Evolutionary conservation across 2,888 invertebrate genomes (phyloP).

Genomic region (Oasisia sp.): DNA sequence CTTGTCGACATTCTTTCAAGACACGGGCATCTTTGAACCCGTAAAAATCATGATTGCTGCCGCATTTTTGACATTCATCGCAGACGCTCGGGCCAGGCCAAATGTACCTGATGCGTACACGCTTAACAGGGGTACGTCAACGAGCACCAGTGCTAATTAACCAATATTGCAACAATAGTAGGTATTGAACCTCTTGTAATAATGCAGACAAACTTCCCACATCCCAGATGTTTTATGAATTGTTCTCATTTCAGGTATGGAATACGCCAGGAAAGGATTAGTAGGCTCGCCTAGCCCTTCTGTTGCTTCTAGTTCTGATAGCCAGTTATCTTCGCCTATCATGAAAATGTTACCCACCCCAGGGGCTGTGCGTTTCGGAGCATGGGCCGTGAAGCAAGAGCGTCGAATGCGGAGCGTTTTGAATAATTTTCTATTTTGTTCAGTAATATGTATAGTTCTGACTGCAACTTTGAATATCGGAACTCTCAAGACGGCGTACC

Average conservation of each 20-base stretch:
- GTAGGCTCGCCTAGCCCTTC: too few relatives aligned
- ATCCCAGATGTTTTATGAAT: too few relatives aligned
- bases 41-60: not conserved
- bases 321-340: not conserved
- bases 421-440: not conserved
- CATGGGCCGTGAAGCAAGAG: not conserved
- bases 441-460: not conserved
- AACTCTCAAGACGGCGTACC: not conserved
- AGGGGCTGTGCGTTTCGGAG: not conserved
- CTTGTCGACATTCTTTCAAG: conserved; percentile 35
- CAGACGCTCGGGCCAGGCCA: not conserved
- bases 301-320: not conserved
- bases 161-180: too few relatives aligned
- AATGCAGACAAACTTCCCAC: too few relatives aligned
- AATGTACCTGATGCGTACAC: not conserved
- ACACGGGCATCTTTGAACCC: not conserved
- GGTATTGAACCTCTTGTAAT: too few relatives aligned
- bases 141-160: too few relatives aligned
- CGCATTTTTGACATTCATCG: not conserved
- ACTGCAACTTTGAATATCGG: not conserved
- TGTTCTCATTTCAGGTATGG: too few relatives aligned
- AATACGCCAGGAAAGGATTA: too few relatives aligned
- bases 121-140: not conserved
- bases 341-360: not conserved
- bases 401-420: not conserved